Conservation (phyloP, 2,113 vertebrate species). For the Capricornis sumatraensis region DNA sequence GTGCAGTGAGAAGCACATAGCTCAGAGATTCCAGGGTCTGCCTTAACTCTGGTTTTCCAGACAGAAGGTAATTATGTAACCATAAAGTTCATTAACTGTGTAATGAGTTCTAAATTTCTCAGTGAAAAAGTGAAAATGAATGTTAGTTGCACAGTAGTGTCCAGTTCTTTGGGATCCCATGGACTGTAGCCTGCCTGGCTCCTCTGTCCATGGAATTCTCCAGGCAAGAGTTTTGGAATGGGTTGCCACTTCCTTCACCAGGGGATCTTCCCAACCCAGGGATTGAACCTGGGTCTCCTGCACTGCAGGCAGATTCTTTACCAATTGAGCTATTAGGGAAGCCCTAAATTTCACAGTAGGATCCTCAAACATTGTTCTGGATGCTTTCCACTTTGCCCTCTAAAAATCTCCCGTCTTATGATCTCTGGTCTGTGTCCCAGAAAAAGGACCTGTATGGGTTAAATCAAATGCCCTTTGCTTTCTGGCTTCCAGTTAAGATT, state of each 20-base stretch:
- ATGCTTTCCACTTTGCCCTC: background rate
- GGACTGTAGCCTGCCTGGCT: background rate
- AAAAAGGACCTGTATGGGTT: background rate
- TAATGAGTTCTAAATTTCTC: background rate
- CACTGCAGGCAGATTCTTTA: background rate
- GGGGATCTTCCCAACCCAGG: background rate
- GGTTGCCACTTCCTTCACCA: background rate
- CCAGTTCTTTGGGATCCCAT: accelerated
- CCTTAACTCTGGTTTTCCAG: background rate
- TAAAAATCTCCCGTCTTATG: background rate
- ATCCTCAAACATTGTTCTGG: background rate
- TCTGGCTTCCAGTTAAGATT: background rate
- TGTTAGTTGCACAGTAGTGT: background rate
- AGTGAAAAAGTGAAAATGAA: background rate
- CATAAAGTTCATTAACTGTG: background rate
- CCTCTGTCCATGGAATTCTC: background rate
- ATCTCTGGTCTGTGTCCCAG: background rate
- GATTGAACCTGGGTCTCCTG: background rate
- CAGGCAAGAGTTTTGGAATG: background rate
- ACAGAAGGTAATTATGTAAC: background rate
- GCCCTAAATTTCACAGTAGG: background rate
- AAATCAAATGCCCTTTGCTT: accelerated
- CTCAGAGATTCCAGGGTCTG: background rate
- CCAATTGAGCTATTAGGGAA: background rate
- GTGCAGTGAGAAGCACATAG: background rate